Conservation (phyloP, 2,113 vertebrate genomes). For the Paradoxurus hermaphroditus region DNA sequence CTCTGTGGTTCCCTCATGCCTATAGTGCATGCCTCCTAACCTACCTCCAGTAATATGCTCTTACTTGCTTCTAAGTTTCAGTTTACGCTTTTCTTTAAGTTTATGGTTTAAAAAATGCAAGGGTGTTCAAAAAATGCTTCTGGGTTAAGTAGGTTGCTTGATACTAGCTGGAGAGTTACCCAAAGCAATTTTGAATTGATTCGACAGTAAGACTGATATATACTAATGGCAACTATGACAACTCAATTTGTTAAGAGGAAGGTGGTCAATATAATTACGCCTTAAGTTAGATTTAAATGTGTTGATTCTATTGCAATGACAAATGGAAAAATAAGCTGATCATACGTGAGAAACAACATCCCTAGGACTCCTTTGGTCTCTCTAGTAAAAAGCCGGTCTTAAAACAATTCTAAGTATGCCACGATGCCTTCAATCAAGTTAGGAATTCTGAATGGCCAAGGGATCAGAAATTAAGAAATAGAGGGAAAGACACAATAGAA, state of each 20-base stretch:
- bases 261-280: neutral
- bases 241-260: neutral
- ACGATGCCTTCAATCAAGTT: neutral
- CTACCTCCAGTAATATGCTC: too few relatives aligned
- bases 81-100: neutral
- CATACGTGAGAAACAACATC: neutral
- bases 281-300: neutral
- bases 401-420: neutral
- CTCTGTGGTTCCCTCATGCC: rapidly evolving
- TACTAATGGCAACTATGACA: neutral
- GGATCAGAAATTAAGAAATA: neutral
- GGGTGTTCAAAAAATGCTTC: neutral
- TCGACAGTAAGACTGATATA: neutral
- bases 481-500: slow-evolving; percentile 46
- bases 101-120: neutral
- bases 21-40: rapidly evolving
- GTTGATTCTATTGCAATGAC: neutral
- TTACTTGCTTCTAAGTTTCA: neutral
- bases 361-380: neutral
- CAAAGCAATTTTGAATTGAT: neutral
- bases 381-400: neutral
- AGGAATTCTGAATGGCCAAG: neutral
- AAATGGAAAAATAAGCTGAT: neutral
- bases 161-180: neutral
- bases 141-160: neutral